Evolutionary conservation across 2,888 invertebrate species (phyloP).

Genomic region (Polymixis flavicincta): DNA sequence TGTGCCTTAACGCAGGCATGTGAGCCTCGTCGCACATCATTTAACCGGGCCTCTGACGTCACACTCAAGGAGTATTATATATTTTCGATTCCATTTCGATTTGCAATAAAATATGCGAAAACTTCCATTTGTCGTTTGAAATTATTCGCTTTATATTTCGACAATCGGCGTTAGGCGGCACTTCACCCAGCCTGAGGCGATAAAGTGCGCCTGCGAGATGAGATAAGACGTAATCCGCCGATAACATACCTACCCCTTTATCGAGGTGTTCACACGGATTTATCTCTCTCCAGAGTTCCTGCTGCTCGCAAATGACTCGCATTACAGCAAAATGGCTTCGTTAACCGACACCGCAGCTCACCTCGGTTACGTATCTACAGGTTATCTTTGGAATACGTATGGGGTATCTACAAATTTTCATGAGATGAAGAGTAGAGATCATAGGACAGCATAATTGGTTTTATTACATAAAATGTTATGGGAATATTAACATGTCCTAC

Average conservation of each 20-base stretch:
- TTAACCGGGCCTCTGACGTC: conserved; percentile 24
- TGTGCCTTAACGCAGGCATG: conserved; percentile 29
- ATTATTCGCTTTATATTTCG: conserved; percentile 57
- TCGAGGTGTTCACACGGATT: conserved; percentile 64
- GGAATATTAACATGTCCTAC: background rate
- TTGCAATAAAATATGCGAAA: conserved; percentile 55
- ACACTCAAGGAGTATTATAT: conserved; percentile 26
- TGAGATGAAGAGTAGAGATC: background rate
- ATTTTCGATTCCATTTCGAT: conserved; percentile 52
- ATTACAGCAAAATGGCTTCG: conserved; percentile 75
- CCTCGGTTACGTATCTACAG: conserved; percentile 20
- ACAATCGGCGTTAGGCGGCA: conserved; percentile 53
- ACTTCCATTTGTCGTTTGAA: conserved; percentile 51
- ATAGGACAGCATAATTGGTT: background rate
- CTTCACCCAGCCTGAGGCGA: conserved; percentile 34
- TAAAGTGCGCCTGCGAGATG: conserved; percentile 56
- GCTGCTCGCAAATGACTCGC: conserved; percentile 72
- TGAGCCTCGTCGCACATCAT: conserved; percentile 12
- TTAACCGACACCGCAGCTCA: conserved; percentile 62
- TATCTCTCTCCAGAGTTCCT: conserved; percentile 64
- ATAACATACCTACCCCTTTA: conserved; percentile 64
- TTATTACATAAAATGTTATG: background rate
- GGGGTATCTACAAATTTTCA: conserved; percentile 15
- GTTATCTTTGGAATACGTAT: conserved; percentile 21
- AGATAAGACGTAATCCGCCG: conserved; percentile 60